These are phyloP conservation scores for Marcusenius ussheri DNA, from an alignment of 2,113 vertebrate species.

Conservation along the genomic window DNA sequence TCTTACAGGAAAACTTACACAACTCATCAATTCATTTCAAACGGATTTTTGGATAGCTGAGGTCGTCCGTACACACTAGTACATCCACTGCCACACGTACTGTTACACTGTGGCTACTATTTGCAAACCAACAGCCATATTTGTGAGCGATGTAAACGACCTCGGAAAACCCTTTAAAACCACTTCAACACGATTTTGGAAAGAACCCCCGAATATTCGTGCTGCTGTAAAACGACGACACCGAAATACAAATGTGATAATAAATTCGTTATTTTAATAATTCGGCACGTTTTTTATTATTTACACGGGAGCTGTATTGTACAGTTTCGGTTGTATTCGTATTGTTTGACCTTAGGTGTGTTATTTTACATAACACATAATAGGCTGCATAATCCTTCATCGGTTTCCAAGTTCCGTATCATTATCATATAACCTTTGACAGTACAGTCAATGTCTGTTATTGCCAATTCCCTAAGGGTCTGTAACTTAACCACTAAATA, in stretches of 20 bases:
- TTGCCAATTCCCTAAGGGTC: neutral
- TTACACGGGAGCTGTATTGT: neutral
- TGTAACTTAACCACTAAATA: neutral
- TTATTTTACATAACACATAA: neutral
- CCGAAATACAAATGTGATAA: neutral
- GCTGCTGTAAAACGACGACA: neutral
- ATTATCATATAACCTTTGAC: neutral
- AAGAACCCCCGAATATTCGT: neutral
- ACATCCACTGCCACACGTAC: neutral
- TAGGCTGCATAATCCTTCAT: neutral
- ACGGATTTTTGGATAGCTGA: neutral
- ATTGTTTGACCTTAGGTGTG: neutral
- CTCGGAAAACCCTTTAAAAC: neutral
- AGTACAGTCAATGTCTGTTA: conserved; percentile 1
- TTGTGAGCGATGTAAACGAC: neutral
- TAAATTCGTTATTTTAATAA: neutral
- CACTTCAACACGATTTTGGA: neutral
- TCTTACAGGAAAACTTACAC: neutral
- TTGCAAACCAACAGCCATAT: neutral
- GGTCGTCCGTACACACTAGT: neutral
- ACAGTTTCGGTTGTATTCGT: neutral
- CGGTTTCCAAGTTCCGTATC: neutral
- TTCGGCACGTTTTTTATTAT: neutral
- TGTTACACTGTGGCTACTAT: neutral
- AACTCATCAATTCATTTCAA: neutral